A percentile compares a stretch with the other conserved stretches of the same genome.
phyloP scores from a whole-genome alignment of 2,888 invertebrate genomes.

The Kuschelorhynchus macadamiae region DNA sequence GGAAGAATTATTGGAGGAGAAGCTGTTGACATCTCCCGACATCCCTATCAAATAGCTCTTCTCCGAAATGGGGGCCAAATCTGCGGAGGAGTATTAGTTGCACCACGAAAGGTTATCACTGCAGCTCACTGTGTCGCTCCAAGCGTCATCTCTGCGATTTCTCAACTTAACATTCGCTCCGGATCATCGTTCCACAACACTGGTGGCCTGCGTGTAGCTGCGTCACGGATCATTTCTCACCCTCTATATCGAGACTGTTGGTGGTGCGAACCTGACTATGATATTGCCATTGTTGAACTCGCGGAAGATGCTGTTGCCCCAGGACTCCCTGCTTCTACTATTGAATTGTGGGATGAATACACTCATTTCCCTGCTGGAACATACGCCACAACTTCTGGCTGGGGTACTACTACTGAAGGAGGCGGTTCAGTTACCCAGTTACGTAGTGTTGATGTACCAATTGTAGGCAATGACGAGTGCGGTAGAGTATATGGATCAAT shows the following conservation, averaged over 20 bases:
- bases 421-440: conserved; percentile 17
- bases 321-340: conserved; percentile 6
- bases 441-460: conserved; percentile 41
- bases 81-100: conserved; percentile 71
- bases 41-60: conserved; percentile 70
- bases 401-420: conserved; percentile 35
- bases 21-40: conserved; percentile 15
- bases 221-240: conserved; percentile 19
- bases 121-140: conserved; percentile 69
- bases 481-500: conserved; percentile 35
- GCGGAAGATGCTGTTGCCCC: conserved; percentile 20
- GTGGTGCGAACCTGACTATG: conserved; percentile 32
- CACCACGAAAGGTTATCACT: conserved; percentile 68
- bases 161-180: conserved; percentile 35
- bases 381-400: conserved; percentile 35
- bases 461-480: conserved; percentile 30
- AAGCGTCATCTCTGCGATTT: conserved; percentile 31
- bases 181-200: conserved; percentile 32
- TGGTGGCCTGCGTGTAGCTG: conserved; percentile 33
- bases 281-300: conserved; percentile 37
- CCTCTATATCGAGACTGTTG: conserved; percentile 21
- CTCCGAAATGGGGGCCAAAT: conserved; percentile 69
- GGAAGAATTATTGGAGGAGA: conserved; percentile 42
- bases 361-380: conserved; percentile 22
- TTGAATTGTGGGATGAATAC: conserved; percentile 8